These are phyloP conservation scores for Scylla paramamosain DNA, from an alignment of 1,140 invertebrate genomes.

Conservation along the genomic window DNA sequence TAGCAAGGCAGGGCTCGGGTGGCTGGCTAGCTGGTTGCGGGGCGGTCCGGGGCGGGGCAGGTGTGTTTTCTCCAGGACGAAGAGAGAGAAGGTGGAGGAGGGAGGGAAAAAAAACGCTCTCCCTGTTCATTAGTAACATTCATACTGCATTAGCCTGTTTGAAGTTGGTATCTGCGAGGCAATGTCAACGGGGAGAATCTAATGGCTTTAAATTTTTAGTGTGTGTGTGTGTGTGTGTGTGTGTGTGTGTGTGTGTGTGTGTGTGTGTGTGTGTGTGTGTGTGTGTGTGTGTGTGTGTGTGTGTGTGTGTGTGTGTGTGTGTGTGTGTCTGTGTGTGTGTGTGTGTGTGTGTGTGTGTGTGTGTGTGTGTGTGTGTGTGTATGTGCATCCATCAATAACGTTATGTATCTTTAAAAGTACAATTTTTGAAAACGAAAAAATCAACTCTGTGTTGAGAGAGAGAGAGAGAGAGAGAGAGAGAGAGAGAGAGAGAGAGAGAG, in stretches of 20 bases:
- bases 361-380: too few species aligned
- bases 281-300: too few species aligned
- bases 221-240: slow-evolving; percentile 1
- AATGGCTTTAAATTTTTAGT: slow-evolving; percentile 9
- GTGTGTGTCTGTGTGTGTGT: too few species aligned
- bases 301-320: too few species aligned
- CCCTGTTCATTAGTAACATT: background rate
- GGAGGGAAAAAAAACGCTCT: background rate
- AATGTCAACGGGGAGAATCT: background rate
- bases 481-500: too few species aligned
- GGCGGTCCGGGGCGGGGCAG: background rate
- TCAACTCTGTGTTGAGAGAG: too few species aligned
- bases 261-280: too few species aligned
- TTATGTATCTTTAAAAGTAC: background rate
- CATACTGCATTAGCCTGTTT: slow-evolving; percentile 22
- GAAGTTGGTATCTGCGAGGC: background rate
- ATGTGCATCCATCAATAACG: too few species aligned
- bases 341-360: too few species aligned
- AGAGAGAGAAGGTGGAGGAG: background rate
- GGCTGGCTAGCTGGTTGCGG: too few species aligned
- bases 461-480: too few species aligned
- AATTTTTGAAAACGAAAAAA: background rate
- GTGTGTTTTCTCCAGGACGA: background rate
- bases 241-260: too few species aligned
- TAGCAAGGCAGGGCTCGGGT: background rate